These are phyloP conservation scores for Larimichthys crocea DNA, from an alignment of 2,113 vertebrate species.

Conservation along the genomic window DNA sequence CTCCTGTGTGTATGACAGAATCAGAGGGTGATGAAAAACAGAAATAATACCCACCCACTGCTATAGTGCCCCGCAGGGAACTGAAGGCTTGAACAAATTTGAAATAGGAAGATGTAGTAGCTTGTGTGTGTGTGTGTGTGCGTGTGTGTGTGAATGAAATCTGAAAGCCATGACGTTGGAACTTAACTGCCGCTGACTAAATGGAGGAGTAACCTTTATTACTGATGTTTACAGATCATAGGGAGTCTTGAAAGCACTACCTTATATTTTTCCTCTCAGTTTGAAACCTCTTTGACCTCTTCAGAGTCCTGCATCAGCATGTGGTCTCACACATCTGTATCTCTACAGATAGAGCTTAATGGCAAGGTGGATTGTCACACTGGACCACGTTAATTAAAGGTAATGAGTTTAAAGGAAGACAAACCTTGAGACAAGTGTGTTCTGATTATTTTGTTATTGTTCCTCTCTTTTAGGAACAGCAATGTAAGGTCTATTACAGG, in stretches of 20 bases:
- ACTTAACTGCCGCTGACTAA: not conserved
- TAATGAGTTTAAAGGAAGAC: not conserved
- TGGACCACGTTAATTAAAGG: not conserved
- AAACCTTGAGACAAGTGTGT: not conserved
- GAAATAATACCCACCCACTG: slow-evolving; percentile 60
- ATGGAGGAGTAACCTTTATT: not conserved
- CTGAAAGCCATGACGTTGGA: not conserved
- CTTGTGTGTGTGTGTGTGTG: slow-evolving; percentile 24
- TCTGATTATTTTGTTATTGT: not conserved
- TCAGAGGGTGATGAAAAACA: slow-evolving; percentile 54
- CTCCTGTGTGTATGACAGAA: slow-evolving; percentile 39
- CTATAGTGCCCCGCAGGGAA: slow-evolving; percentile 34
- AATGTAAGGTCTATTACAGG: not conserved
- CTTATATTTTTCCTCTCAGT: not conserved
- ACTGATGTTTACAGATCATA: not conserved
- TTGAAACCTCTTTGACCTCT: not conserved
- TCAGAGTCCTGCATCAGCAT: not conserved
- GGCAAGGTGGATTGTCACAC: not conserved
- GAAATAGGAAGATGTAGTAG: slow-evolving; percentile 42
- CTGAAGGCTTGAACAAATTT: slow-evolving; percentile 34
- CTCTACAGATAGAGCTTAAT: slow-evolving; percentile 1
- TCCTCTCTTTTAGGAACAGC: slow-evolving; percentile 12
- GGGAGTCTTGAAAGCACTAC: not conserved
- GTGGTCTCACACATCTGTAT: not conserved
- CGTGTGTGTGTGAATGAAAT: slow-evolving; percentile 4